phyloP scores from a whole-genome alignment of 2,113 vertebrate species.

The Alosa alosa region DNA sequence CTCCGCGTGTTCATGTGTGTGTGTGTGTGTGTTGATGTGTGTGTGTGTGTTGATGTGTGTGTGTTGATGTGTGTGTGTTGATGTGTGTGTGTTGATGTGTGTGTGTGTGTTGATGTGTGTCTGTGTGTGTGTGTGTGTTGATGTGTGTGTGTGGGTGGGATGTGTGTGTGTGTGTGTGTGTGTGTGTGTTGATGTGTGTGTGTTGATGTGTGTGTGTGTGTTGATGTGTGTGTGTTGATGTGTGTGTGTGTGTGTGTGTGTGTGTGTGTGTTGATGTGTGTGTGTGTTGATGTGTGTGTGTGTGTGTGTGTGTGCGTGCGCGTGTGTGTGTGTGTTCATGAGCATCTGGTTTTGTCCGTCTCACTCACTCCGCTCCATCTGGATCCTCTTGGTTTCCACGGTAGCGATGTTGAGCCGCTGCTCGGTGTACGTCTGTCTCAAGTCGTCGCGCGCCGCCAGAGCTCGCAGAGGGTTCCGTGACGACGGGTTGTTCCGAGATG shows the following conservation, averaged over 20 bases:
- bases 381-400: constrained; percentile 75
- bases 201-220: neutral
- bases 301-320: neutral
- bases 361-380: constrained; percentile 74
- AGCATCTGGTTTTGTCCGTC: neutral
- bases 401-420: constrained; percentile 75
- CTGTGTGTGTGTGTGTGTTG: too few species aligned
- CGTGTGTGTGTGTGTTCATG: neutral
- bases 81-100: too few species aligned
- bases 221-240: too few species aligned
- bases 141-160: neutral
- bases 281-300: neutral
- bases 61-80: too few species aligned
- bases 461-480: constrained; percentile 76
- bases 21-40: too few species aligned
- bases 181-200: neutral
- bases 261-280: neutral
- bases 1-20: too few species aligned
- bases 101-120: too few species aligned
- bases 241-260: neutral
- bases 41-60: too few species aligned
- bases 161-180: neutral
- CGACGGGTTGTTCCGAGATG: constrained; percentile 66
- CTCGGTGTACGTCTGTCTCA: constrained; percentile 75
- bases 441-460: constrained; percentile 74